Evolutionary conservation across 2,113 vertebrate species (phyloP), one percentile per base, ranked within the genome.

Genomic region (Nettapus auritus): DNA sequence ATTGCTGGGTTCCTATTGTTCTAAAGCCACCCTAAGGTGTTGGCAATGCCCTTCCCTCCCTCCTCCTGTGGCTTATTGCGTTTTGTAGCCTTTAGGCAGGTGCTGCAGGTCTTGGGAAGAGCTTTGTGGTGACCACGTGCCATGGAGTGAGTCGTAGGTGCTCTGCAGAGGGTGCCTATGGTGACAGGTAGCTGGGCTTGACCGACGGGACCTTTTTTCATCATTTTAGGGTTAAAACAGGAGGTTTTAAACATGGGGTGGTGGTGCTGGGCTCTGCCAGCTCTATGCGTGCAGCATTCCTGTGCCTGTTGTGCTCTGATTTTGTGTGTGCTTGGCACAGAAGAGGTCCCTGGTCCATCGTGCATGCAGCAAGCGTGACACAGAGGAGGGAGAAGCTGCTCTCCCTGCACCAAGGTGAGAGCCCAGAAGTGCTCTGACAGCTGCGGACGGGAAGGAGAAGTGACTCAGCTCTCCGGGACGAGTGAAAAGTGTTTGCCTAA

Each of bases 401-500:
- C 16, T 75, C 22, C 25, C 19, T 84, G n/a, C 50, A 21, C 0
- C 19, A 62, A 46, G 73, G 31, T 46, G 84, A 42, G 16, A 91
- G n/a, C 79, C 82, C 89, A 68, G 53, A 26, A 55, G 15, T 21
- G 15, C 40, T 82, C 6, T 66, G 68, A 62, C 80, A 93, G 70
- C 67, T 82, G 63, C 25, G 25, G 28, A 74, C 55, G 22, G 55
- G 18, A 56, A 90, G 57, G 31, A 73, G 71, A 74, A 81, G 76
- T 52, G 77, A 90, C 86, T 93, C 64, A 44, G 81, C 73, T 90
- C 77, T 70, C 90, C 25, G 86, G 34, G 82, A 62, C 14, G 70
- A 92, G 57, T 36, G 74, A 67, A 75, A 87, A 89, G 28, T 76
- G 64, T 91, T 95, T 85, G 71, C 68, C 82, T 83, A 74, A 88